Conservation (phyloP, 2,888 invertebrate genomes). For the Nomada hirtipes region DNA sequence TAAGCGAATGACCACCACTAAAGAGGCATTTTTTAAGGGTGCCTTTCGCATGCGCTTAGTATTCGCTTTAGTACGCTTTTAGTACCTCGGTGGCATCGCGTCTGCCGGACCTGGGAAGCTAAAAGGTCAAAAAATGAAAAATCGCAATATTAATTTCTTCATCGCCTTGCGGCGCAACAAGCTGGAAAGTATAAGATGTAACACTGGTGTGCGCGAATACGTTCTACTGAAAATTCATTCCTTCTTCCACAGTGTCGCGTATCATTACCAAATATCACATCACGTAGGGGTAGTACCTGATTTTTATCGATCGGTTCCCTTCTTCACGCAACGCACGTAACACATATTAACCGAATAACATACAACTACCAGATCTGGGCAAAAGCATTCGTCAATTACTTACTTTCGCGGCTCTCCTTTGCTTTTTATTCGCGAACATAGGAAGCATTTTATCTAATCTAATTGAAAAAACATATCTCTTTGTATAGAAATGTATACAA, state of each 20-base stretch:
- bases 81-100: slow-evolving; percentile 84
- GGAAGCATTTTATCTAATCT: no score
- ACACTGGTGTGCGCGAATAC: slow-evolving; percentile 73
- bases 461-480: no score
- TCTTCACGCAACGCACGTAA: slow-evolving; percentile 67
- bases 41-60: slow-evolving; percentile 72
- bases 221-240: slow-evolving; percentile 26
- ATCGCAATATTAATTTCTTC: slow-evolving; percentile 82
- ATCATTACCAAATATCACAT: slow-evolving; percentile 13
- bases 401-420: neutral
- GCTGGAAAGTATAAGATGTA: slow-evolving; percentile 83
- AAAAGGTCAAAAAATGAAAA: slow-evolving; percentile 84
- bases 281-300: slow-evolving; percentile 30
- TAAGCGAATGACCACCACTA: slow-evolving; percentile 72
- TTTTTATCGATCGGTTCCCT: slow-evolving; percentile 16
- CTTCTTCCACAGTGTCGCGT: slow-evolving; percentile 14
- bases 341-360: slow-evolving; percentile 57
- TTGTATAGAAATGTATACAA: no score
- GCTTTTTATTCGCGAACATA: no score
- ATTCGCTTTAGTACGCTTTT: slow-evolving; percentile 76
- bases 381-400: slow-evolving; percentile 14
- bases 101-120: slow-evolving; percentile 85
- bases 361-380: slow-evolving; percentile 62
- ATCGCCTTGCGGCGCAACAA: slow-evolving; percentile 69
- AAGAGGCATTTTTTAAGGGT: slow-evolving; percentile 65